phyloP scores from a whole-genome alignment of 2,113 vertebrate species.

The Orycteropus afer region DNA sequence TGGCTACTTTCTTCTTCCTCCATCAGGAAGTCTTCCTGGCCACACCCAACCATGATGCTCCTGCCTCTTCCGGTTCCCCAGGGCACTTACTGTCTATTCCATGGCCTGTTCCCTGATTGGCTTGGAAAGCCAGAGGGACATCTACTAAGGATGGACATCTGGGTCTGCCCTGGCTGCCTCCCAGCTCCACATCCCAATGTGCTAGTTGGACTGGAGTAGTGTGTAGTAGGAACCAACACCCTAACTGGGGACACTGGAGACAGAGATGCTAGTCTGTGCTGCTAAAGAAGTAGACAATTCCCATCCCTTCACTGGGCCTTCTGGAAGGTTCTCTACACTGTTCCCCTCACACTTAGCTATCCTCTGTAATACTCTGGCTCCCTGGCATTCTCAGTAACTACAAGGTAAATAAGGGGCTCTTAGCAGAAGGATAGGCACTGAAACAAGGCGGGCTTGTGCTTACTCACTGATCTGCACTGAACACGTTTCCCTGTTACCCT shows the following conservation, averaged over 20 bases:
- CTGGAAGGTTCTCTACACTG: background rate
- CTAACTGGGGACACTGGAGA: background rate
- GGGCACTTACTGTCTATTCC: too few species aligned
- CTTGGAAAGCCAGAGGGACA: background rate
- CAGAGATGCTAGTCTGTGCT: background rate
- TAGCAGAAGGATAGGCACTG: background rate
- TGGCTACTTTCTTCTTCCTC: background rate
- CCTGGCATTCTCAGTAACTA: background rate
- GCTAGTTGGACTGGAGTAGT: background rate
- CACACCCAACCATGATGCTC: background rate
- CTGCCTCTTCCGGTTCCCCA: background rate
- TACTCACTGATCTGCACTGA: too few species aligned
- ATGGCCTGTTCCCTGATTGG: fast-evolving
- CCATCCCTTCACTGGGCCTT: background rate
- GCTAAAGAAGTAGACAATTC: background rate
- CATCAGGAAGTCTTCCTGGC: background rate
- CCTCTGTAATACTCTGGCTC: background rate
- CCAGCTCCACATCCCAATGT: background rate
- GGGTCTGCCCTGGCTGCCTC: background rate
- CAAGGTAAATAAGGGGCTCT: background rate
- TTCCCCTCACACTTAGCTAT: fast-evolving
- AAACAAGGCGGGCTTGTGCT: too few species aligned
- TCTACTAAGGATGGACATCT: background rate
- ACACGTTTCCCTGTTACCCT: too few species aligned
- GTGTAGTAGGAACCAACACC: background rate